Percentiles rank a stretch among this genome's conserved stretches.
Conservation (phyloP, 1,140 invertebrate genomes). For the Eupeodes corollae region DNA sequence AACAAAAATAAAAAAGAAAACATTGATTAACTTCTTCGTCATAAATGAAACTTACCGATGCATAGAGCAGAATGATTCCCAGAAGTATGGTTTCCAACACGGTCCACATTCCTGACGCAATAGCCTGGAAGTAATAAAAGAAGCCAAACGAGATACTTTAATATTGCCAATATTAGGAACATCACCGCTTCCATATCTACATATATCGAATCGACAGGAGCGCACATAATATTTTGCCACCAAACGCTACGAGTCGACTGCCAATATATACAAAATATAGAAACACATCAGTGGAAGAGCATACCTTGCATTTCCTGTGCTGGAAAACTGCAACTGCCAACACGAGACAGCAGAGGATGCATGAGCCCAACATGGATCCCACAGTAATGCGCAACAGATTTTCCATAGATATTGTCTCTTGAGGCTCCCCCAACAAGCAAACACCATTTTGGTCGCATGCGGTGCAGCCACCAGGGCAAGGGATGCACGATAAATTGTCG, state of each 20-base stretch:
- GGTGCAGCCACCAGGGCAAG: conserved; percentile 45
- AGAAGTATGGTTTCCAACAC: conserved; percentile 75
- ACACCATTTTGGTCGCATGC: conserved; percentile 42
- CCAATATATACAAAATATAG: neutral
- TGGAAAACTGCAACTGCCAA: conserved; percentile 60
- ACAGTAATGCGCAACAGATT: conserved; percentile 51
- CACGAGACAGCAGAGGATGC: conserved; percentile 58
- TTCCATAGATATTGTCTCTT: conserved; percentile 38
- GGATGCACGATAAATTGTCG: conserved; percentile 44
- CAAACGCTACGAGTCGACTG: neutral
- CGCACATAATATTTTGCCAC: neutral
- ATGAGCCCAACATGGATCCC: conserved; percentile 57
- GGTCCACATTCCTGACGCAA: conserved; percentile 77
- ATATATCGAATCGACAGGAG: neutral
- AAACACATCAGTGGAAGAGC: conserved; percentile 5
- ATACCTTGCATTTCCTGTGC: conserved; percentile 66
- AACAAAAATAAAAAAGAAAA: neutral
- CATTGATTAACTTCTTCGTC: neutral
- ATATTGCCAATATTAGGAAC: neutral
- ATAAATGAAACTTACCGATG: conserved; percentile 55
- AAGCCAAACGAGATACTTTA: neutral
- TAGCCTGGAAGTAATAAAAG: conserved; percentile 46
- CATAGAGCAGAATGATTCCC: conserved; percentile 73
- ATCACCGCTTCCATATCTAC: too few relatives aligned
- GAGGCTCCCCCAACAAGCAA: conserved; percentile 39